Base-by-base conservation (phyloP, 2,113 vertebrate genomes). In the Channa argus region DNA sequence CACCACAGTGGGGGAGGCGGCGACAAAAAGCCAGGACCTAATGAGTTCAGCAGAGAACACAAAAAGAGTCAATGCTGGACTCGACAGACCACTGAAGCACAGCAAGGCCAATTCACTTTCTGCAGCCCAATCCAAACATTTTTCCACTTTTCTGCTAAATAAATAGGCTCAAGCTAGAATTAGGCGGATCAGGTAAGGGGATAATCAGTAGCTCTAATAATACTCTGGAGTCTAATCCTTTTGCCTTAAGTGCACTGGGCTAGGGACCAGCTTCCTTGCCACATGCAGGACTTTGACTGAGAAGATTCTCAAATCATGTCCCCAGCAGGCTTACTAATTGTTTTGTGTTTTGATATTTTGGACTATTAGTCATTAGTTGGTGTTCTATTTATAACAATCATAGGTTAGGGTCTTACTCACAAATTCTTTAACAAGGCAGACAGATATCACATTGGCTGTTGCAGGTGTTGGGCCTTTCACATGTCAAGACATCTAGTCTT, bases 201-300 rank as follows among this genome's bases (percentile, higher is more conserved):
- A 95, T 94, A 94, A 94, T 94, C 93, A 92, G 90, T 85, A 65
- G 84, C 88, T 94, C 94, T 95, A 95, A 94, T 95, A 95, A 96
- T 95, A 95, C 90, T 89, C 92, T 90, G 86, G 89, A 91, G 94
- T 90, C 92, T 96, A 95, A 96, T 94, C 94, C 92, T 93, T 93
- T 95, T 93, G 87, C 74, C 93, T 92, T 93, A 94, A 95, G 90
- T 87, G 80, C 81, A 92, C 92, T 94, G 80, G 77, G 76, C 91
- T 91, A 91, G 68, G 77, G 86, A 92, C 88, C 81, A 82, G 71
- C 82, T 85, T 84, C 76, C 63, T 81, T 66, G 75, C 67, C 47
- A 76, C 73, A 84, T 55, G 73, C 80, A 81, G 36, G 13, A 64
- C 73, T 83, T 68, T 71, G 79, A 80, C 77, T 81, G 78, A 87